These are phyloP conservation scores for Calameuta idolon DNA, from an alignment of 2,888 invertebrate species.

Conservation along the genomic window DNA sequence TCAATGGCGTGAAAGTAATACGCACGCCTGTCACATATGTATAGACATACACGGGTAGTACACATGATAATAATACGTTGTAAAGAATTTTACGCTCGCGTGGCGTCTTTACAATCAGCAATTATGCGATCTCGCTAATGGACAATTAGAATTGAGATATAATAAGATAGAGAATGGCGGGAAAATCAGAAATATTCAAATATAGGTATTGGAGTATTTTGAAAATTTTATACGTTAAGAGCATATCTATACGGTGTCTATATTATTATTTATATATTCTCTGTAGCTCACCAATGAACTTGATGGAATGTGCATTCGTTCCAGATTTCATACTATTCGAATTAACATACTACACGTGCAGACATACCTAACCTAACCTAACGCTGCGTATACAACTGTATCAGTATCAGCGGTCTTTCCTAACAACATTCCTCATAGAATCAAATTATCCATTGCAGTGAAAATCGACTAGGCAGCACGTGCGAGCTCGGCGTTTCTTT, in stretches of 20 bases:
- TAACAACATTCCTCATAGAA: background rate
- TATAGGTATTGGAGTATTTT: background rate
- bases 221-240: background rate
- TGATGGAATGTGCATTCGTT: background rate
- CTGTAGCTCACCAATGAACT: background rate
- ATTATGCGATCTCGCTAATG: background rate
- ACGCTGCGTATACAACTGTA: background rate
- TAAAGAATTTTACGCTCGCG: background rate
- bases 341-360: background rate
- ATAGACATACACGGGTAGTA: background rate
- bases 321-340: background rate
- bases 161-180: background rate
- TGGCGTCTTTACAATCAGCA: background rate
- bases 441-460: background rate
- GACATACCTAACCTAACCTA: background rate
- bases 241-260: background rate
- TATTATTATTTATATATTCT: background rate
- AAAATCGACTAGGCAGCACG: background rate
- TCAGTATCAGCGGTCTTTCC: background rate
- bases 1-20: conserved; percentile 16
- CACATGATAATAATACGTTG: background rate
- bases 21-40: background rate
- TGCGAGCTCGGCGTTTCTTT: background rate
- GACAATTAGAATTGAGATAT: background rate
- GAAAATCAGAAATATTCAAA: background rate